Conservation (phyloP, 2,113 vertebrate genomes). For the Hystrix cristata region DNA sequence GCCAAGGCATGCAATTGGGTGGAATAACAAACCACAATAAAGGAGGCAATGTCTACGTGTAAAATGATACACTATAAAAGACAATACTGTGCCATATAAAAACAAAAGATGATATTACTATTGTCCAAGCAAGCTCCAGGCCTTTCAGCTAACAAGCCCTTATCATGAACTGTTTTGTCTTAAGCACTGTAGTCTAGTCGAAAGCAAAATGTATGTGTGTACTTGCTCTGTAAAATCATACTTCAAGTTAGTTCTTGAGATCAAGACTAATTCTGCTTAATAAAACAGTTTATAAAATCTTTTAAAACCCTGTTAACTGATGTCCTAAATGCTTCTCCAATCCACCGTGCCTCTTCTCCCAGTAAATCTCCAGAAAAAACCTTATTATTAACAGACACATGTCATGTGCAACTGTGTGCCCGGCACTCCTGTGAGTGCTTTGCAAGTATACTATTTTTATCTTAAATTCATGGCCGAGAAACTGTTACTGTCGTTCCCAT, state of each 20-base stretch:
- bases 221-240: neutral
- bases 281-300: neutral
- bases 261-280: neutral
- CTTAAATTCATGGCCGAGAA: neutral
- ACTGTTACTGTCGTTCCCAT: neutral
- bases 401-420: rapidly evolving
- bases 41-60: neutral
- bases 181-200: neutral
- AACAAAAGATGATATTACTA: neutral
- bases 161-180: neutral
- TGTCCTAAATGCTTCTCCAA: neutral
- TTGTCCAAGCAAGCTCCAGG: neutral
- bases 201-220: neutral
- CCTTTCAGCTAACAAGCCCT: neutral
- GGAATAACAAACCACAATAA: neutral
- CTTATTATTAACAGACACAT: neutral
- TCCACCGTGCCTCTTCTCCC: neutral
- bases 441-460: neutral
- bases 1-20: neutral
- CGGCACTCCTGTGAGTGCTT: neutral
- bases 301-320: neutral
- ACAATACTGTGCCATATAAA: neutral
- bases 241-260: neutral
- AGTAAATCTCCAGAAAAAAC: neutral
- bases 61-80: neutral